Percentiles rank a stretch among this genome's conserved stretches.
Conservation (phyloP, 1,140 invertebrate genomes). For the Andrena cerasifolii region DNA sequence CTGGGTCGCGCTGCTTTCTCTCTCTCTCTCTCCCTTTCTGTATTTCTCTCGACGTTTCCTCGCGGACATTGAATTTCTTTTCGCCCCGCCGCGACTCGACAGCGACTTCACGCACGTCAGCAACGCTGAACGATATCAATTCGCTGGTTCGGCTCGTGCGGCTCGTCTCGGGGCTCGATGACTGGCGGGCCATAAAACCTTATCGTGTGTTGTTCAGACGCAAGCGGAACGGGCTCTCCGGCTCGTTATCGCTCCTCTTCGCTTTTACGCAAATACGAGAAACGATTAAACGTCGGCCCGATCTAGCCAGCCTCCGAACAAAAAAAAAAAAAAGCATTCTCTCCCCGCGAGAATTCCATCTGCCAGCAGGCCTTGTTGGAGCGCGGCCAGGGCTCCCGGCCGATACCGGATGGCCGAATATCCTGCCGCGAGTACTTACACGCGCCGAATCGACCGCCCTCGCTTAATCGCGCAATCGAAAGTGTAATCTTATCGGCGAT, state of each 20-base stretch:
- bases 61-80: not conserved
- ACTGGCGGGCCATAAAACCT: conserved; percentile 77
- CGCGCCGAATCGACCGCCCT: not conserved
- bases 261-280: conserved; percentile 73
- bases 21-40: not conserved
- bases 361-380: no score
- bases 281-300: conserved; percentile 68
- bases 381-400: no score
- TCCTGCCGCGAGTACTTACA: no score
- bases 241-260: conserved; percentile 64
- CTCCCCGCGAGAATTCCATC: conserved; percentile 41
- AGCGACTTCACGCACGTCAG: conserved; percentile 31
- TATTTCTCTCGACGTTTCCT: not conserved
- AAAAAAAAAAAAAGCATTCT: no score
- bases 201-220: conserved; percentile 72
- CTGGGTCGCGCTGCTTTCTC: not conserved
- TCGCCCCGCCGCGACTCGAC: conserved; percentile 1
- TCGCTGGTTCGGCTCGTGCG: conserved; percentile 36
- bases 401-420: no score
- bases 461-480: conserved; percentile 16
- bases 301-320: conserved; percentile 43
- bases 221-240: conserved; percentile 66
- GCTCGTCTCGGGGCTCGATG: conserved; percentile 65
- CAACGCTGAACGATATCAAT: conserved; percentile 41
- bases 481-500: conserved; percentile 17